Evolutionary conservation across 2,113 vertebrate genomes (phyloP), one percentile per base, ranked within the genome.

Genomic region (Geococcyx californianus): DNA sequence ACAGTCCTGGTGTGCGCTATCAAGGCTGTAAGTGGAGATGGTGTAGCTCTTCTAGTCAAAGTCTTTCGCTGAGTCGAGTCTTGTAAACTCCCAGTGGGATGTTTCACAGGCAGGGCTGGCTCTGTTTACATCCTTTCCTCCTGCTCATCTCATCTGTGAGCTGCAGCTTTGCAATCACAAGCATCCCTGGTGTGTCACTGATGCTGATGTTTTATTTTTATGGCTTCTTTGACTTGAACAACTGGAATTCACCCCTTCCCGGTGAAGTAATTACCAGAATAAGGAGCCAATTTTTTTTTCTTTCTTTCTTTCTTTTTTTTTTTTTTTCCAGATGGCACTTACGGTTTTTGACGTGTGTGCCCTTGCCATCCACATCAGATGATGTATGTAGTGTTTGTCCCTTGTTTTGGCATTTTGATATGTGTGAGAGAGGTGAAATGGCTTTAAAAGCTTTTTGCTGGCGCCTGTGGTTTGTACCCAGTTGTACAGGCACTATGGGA

Each of bases 241-340:
- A 69, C 91, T 78, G 90, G 96, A 95, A 94, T 96, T 97, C 75
- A 91, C 79, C 94, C 72, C 84, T 95, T 89, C 95, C 91, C 93
- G 92, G 95, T 95, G 95, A 97, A 93, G 93, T 93, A 97, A 98
- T 97, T 95, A 96, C 88, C 81, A 94, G 89, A 95, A 97, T 94
- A 98, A 97, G 93, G 78, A 95, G 78, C 84, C 78, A 58, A 9
- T 54, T 16, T 52, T 51, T 25, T 51, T 51, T 51, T 51, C 93
- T 36, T n/a, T n/a, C 14, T 36, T 55, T 20, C 29, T 34, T 40
- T 21, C 15, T 34, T 68, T 36, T 36, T 38, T 55, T n/a, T 69
- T 55, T 24, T 64, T 72, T 84, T 68, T 89, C 3, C 80, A 87
- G 93, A 97, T 96, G 82, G 88, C 90, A 77, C 75, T 96, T 91